Evolutionary conservation across 2,797 vertebrate species (phyloP).

Genomic region (Antrozous pallidus): DNA sequence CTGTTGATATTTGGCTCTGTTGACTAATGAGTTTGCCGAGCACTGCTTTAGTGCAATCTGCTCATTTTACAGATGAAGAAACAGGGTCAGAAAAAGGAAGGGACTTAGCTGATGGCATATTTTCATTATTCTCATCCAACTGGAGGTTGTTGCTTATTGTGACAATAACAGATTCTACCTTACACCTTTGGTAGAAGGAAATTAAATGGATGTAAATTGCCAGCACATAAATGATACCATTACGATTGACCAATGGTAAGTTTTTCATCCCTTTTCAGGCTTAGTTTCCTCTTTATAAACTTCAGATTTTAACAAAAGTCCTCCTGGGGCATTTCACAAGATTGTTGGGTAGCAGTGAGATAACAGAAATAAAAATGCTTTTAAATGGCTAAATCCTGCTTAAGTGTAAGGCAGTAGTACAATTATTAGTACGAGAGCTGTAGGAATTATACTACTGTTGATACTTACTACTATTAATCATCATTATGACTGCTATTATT

Average conservation of each 20-base stretch:
- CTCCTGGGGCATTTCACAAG: background rate
- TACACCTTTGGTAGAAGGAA: background rate
- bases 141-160: background rate
- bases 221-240: background rate
- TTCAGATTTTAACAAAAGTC: background rate
- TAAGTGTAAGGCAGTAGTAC: background rate
- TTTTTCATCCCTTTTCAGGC: background rate
- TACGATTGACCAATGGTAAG: background rate
- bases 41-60: background rate
- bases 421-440: background rate
- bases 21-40: too few relatives aligned
- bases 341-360: background rate
- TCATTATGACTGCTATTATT: background rate
- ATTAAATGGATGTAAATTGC: background rate
- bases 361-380: conserved; percentile 17
- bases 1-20: too few relatives aligned
- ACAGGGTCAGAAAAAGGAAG: background rate
- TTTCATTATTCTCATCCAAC: background rate
- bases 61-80: background rate
- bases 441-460: conserved; percentile 22
- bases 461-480: conserved; percentile 43
- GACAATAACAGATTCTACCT: background rate
- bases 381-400: conserved; percentile 3
- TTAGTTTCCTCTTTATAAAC: background rate
- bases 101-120: too few relatives aligned